Conservation (phyloP, 2,888 invertebrate genomes). For the Sicus ferrugineus region DNA sequence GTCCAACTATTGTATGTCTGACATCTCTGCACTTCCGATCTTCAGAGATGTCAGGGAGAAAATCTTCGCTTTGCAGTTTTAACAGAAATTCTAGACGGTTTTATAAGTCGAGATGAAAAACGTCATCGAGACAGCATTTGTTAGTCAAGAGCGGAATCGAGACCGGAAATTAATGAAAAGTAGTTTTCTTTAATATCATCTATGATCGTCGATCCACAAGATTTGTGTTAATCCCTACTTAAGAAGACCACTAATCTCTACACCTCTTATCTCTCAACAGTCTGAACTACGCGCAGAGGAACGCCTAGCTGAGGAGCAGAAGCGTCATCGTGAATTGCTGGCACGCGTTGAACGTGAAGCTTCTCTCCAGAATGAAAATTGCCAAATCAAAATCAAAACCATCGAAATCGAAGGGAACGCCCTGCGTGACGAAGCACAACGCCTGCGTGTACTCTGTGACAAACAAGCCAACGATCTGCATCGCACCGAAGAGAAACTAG, state of each 20-base stretch:
- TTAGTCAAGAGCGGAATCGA: too few relatives aligned
- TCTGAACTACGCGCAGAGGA: slow-evolving; percentile 79
- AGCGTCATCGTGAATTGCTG: slow-evolving; percentile 83
- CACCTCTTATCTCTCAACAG: slow-evolving; percentile 60
- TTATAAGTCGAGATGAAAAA: too few relatives aligned
- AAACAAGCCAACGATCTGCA: slow-evolving; percentile 69
- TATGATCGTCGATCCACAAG: not conserved
- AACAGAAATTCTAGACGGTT: too few relatives aligned
- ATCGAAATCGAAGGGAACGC: slow-evolving; percentile 73
- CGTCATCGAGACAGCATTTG: too few relatives aligned
- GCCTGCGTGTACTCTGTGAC: slow-evolving; percentile 71
- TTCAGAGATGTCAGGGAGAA: too few relatives aligned
- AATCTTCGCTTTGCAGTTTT: too few relatives aligned
- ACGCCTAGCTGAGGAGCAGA: slow-evolving; percentile 81
- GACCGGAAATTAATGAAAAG: too few relatives aligned
- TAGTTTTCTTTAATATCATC: not conserved
- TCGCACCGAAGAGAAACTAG: slow-evolving; percentile 67
- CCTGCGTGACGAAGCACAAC: slow-evolving; percentile 72
- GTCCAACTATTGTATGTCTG: too few relatives aligned
- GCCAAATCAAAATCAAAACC: slow-evolving; percentile 74
- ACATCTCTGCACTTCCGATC: too few relatives aligned
- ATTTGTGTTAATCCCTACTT: not conserved
- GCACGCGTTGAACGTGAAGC: slow-evolving; percentile 86
- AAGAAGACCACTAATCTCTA: not conserved
- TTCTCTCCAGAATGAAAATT: slow-evolving; percentile 78